phyloP scores from a whole-genome alignment of 2,797 vertebrate species.

The Galagoides demidoff region DNA sequence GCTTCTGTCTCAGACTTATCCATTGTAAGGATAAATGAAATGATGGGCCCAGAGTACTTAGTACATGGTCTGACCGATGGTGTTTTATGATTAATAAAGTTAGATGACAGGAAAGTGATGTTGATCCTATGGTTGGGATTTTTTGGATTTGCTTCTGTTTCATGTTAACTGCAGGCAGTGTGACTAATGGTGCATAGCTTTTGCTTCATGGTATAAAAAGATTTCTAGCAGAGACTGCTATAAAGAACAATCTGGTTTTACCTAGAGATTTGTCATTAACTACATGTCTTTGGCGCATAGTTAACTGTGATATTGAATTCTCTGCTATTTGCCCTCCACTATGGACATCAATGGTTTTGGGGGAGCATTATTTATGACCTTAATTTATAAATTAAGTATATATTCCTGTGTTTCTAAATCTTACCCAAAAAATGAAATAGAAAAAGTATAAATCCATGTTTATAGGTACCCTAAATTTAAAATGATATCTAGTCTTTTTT shows the following conservation, averaged over 20 bases:
- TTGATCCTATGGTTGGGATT: background rate
- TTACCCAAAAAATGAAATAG: background rate
- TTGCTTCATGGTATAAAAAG: background rate
- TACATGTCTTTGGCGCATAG: background rate
- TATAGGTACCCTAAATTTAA: background rate
- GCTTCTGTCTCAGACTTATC: background rate
- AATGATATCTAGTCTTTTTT: background rate
- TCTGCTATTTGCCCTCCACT: background rate
- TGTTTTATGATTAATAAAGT: background rate
- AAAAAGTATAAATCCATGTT: background rate
- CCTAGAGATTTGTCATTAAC: background rate
- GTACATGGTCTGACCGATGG: background rate
- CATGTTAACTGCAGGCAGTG: background rate
- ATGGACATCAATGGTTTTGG: background rate
- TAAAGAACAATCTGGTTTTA: background rate
- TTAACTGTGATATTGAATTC: constrained; percentile 4
- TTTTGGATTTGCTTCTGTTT: background rate
- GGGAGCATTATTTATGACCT: background rate
- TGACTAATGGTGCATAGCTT: background rate
- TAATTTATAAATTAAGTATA: too few relatives aligned
- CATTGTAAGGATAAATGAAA: background rate
- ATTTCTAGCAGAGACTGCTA: background rate
- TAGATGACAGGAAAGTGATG: background rate
- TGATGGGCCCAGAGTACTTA: background rate
- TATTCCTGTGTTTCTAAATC: background rate